Evolutionary conservation across 2,113 vertebrate genomes (phyloP).

Genomic region (Rhabdornis inornatus): DNA sequence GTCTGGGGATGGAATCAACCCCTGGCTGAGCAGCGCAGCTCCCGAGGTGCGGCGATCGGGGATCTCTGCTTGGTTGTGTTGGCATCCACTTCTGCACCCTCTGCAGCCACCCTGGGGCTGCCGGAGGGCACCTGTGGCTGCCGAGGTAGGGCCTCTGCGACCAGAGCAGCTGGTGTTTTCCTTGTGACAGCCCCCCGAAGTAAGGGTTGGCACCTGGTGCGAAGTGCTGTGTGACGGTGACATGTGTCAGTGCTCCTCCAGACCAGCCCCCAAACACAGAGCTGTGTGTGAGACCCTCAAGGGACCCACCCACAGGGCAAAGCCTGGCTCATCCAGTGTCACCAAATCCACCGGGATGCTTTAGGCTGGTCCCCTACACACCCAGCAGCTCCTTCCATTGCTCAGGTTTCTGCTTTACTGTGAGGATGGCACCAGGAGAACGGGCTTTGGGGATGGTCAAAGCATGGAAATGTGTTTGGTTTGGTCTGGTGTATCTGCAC

Average conservation of each 20-base stretch:
- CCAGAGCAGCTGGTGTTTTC: not conserved
- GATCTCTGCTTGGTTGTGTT: fast-evolving
- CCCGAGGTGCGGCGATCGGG: fast-evolving
- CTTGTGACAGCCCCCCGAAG: too few species aligned
- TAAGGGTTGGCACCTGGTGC: not conserved
- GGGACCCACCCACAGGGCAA: not conserved
- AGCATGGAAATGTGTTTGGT: fast-evolving
- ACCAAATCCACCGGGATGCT: not conserved
- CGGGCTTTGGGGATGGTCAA: fast-evolving
- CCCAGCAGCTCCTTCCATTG: not conserved
- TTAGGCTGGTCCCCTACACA: not conserved
- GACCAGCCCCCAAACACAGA: fast-evolving
- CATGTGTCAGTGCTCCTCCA: fast-evolving
- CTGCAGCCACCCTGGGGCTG: fast-evolving
- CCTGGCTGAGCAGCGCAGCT: fast-evolving
- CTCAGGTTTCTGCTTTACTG: not conserved
- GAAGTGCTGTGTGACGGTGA: fast-evolving
- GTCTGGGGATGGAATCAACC: fast-evolving
- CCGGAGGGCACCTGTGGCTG: not conserved
- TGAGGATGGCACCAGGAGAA: not conserved
- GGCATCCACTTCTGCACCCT: not conserved
- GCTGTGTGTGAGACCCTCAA: not conserved
- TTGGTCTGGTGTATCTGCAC: not conserved
- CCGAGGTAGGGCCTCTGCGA: fast-evolving
- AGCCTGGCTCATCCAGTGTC: fast-evolving